Conservation (phyloP, 1,140 invertebrate genomes). For the Mizuhopecten yessoensis region DNA sequence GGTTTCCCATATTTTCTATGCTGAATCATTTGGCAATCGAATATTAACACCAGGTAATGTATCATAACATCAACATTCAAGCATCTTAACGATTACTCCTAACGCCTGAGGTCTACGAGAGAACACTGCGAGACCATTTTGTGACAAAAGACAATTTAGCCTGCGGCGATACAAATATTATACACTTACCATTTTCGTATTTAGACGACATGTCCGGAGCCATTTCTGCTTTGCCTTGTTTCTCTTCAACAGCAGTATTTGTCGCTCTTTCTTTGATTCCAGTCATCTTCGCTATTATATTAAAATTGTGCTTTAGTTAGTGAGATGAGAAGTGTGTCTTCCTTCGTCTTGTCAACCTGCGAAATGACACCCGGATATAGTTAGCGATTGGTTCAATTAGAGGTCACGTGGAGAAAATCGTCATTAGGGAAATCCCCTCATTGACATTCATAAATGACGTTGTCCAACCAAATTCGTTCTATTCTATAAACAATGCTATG, state of each 20-base stretch:
- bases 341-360: slow-evolving; percentile 16
- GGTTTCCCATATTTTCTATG: no score
- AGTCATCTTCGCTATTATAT: not conserved
- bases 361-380: slow-evolving; percentile 33
- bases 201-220: not conserved
- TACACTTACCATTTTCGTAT: not conserved
- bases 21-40: no score
- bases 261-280: not conserved
- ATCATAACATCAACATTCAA: no score
- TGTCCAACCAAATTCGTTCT: not conserved
- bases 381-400: not conserved
- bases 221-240: not conserved
- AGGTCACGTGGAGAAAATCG: not conserved
- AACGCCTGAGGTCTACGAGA: not conserved
- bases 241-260: not conserved
- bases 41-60: no score
- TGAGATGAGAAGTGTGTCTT: not conserved
- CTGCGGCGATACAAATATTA: not conserved
- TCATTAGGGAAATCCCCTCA: slow-evolving; percentile 18
- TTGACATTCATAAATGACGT: slow-evolving; percentile 8
- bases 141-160: not conserved
- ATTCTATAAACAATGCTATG: not conserved
- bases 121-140: no score
- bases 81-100: not conserved
- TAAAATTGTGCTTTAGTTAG: not conserved